Evolutionary conservation across 2,113 vertebrate genomes (phyloP), one percentile per base, ranked within the genome.

Genomic region (Saimiri boliviensis): DNA sequence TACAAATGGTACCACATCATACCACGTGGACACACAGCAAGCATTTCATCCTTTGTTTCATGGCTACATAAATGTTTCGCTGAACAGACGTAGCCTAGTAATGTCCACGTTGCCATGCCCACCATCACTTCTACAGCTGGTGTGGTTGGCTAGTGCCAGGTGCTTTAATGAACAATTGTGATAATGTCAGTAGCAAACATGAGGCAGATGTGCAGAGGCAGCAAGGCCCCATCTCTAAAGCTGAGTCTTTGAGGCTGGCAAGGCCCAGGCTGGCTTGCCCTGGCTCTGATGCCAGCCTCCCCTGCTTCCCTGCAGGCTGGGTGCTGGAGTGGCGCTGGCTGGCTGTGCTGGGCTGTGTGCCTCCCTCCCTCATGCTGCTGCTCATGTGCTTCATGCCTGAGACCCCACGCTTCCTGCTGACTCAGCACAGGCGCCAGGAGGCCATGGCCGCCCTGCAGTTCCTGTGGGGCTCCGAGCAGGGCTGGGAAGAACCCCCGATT

Each of bases 301-400:
- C 3, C 56, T 42, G 35, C 16, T 3, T 10, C 32, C 0, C 77
- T 52, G 2, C 94, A 99, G 99, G 99, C 95, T 98, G 99, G 94
- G 97, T 96, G 17, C 90, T 99, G 47, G 97, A 99, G 70, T 99
- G 99, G 99, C 99, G 99, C 89, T 99, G 99, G 99, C 98, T 99
- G 97, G 99, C 99, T 0, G 98, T 99, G 96, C 96, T 99, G 96
- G 98, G 99, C 96, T 99, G 99, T 10, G 45, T 99, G 89, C 99
- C 99, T 0, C 98, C 99, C 0, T 98, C 99, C 17, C 76, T 99
- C 91, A 99, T 99, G 99, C 96, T 99, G 56, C 91, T 99, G 52
- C 98, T 98, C 17, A 99, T 99, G 99, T 99, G 98, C 97, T 99
- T 99, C 98, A 99, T 99, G 99, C 99, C 99, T 0, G 99, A 99